Conservation (phyloP, 1,140 invertebrate species). For the Aphelenchoides besseyi region DNA sequence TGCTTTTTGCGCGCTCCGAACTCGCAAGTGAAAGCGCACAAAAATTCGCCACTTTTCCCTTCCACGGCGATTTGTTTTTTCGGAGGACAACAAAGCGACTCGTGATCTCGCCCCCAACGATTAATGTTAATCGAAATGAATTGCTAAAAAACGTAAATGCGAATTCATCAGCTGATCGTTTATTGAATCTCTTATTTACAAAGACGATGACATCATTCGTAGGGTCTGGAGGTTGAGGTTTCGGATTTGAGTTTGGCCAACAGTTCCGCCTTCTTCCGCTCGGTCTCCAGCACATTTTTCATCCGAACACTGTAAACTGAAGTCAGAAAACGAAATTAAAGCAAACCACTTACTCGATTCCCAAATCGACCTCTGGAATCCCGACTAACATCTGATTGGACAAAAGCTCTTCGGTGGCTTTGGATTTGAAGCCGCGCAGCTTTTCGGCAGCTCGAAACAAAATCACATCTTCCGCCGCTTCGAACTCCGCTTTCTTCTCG, state of each 20-base stretch:
- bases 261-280: constrained; percentile 55
- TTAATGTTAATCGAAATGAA: too few relatives aligned
- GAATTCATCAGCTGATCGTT: too few relatives aligned
- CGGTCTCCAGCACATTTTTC: constrained; percentile 58
- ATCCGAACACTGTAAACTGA: constrained; percentile 53
- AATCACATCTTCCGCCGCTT: constrained; percentile 41
- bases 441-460: constrained; percentile 52
- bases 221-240: too few relatives aligned
- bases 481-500: constrained; percentile 3
- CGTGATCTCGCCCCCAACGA: too few relatives aligned
- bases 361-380: constrained; percentile 98
- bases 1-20: too few relatives aligned
- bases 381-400: constrained; percentile 99
- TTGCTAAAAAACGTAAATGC: too few relatives aligned
- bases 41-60: too few relatives aligned
- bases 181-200: too few relatives aligned
- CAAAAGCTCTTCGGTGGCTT: constrained; percentile 92
- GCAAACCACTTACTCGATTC: constrained; percentile 75
- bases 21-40: too few relatives aligned
- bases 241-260: constrained; percentile 17
- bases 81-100: too few relatives aligned
- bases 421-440: constrained; percentile 62
- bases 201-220: background rate
- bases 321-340: constrained; percentile 7
- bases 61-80: too few relatives aligned